Conservation (phyloP, 2,113 vertebrate genomes). For the Siniperca knerii region DNA sequence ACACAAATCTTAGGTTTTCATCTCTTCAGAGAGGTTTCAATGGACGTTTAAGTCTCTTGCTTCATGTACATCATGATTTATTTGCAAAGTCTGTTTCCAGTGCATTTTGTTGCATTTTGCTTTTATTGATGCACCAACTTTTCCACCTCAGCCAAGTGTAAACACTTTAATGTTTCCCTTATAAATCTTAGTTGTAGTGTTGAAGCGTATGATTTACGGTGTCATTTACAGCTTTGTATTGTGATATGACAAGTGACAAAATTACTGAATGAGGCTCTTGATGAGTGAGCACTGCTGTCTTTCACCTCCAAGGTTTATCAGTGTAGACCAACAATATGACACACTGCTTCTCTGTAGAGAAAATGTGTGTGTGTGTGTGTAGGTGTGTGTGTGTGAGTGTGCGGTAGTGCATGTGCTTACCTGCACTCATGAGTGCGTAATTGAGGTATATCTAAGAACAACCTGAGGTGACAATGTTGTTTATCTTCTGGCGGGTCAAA, state of each 20-base stretch:
- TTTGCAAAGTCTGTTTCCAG: too few relatives aligned
- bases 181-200: not conserved
- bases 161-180: not conserved
- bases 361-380: not conserved
- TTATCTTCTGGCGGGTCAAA: conserved; percentile 41
- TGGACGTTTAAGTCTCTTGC: too few relatives aligned
- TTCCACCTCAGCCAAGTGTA: too few relatives aligned
- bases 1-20: too few relatives aligned
- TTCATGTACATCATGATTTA: too few relatives aligned
- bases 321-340: conserved; percentile 22
- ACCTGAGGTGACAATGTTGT: conserved; percentile 36
- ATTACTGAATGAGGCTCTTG: conserved; percentile 19
- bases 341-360: not conserved
- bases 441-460: conserved; percentile 34
- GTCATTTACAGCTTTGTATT: conserved; percentile 31
- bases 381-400: not conserved
- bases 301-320: conserved; percentile 20
- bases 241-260: conserved; percentile 29
- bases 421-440: conserved; percentile 24
- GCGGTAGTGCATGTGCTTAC: not conserved
- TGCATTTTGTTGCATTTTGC: too few relatives aligned
- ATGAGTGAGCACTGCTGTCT: conserved; percentile 23
- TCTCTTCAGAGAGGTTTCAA: too few relatives aligned
- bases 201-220: conserved; percentile 4
- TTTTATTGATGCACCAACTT: too few relatives aligned